phyloP scores from a whole-genome alignment of 2,888 invertebrate species.

The Diadromus collaris region DNA sequence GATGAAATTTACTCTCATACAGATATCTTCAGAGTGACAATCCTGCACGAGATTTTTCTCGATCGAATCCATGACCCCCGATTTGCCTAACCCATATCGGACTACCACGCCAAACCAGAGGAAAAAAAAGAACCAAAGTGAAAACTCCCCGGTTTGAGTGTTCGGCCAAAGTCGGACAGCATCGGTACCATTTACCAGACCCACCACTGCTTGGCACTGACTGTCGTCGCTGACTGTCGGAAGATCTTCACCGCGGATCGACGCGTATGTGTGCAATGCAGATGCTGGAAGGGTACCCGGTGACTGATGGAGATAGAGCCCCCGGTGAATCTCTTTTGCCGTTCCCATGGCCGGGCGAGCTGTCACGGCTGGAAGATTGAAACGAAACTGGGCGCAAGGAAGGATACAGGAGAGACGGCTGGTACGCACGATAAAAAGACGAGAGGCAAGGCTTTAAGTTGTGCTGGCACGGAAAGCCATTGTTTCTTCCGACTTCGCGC shows the following conservation, averaged over 20 bases:
- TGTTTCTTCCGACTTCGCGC: conserved; percentile 44
- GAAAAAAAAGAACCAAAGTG: background rate
- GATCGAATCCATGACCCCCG: background rate
- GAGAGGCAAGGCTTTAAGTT: conserved; percentile 13
- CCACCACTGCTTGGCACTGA: background rate
- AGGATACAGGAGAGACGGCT: background rate
- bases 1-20: too few species aligned
- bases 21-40: too few species aligned
- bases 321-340: background rate
- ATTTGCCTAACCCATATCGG: background rate
- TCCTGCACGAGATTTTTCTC: background rate
- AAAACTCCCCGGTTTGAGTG: background rate
- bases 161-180: too few species aligned
- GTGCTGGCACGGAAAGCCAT: conserved; percentile 26
- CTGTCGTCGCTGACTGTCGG: background rate
- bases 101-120: background rate
- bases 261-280: background rate
- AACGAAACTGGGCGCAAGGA: conserved; percentile 14
- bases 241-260: background rate
- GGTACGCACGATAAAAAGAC: background rate
- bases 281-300: background rate
- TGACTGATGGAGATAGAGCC: conserved; percentile 12
- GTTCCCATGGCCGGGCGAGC: conserved; percentile 1
- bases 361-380: conserved; percentile 10
- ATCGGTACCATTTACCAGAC: too few species aligned